Evolutionary conservation across 2,888 invertebrate genomes (phyloP).

Genomic region (Buathra laborator): DNA sequence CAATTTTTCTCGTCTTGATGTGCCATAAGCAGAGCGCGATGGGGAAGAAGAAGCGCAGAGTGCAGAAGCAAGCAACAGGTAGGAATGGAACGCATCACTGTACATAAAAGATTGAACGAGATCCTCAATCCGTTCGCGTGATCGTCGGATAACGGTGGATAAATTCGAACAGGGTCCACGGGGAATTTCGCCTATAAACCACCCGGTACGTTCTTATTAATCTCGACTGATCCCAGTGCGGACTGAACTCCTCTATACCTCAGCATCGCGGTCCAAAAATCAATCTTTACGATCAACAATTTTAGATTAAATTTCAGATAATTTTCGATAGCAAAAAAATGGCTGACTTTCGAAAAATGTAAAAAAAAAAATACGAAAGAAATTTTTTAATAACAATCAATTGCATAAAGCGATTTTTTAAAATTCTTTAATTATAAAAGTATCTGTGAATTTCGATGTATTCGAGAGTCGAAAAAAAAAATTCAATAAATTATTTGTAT

Average conservation of each 20-base stretch:
- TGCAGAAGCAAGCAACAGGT: constrained; percentile 29
- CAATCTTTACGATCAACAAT: constrained; percentile 21
- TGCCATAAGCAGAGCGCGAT: constrained; percentile 21
- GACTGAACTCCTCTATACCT: not conserved
- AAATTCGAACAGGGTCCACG: constrained; percentile 59
- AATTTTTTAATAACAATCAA: no score
- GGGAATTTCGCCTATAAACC: constrained; percentile 64
- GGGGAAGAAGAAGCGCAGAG: not conserved
- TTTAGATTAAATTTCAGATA: constrained; percentile 51
- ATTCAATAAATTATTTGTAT: not conserved
- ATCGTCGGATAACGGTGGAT: constrained; percentile 65
- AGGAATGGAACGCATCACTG: constrained; percentile 13
- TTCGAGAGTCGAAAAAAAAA: not conserved
- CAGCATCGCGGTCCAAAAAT: constrained; percentile 3
- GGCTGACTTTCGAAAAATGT: not conserved
- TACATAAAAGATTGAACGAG: constrained; percentile 25
- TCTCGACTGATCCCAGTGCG: constrained; percentile 15
- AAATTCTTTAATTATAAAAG: no score
- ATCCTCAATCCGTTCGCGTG: constrained; percentile 54
- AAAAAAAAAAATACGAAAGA: not conserved
- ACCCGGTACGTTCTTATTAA: constrained; percentile 60
- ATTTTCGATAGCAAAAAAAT: not conserved
- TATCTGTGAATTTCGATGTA: constrained; percentile 1
- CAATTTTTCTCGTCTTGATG: constrained; percentile 52
- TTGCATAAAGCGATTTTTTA: no score